A percentile compares a stretch with the other conserved stretches of the same genome.
Evolutionary conservation across 2,113 vertebrate genomes (phyloP).

Genomic region (Labeo catla): DNA sequence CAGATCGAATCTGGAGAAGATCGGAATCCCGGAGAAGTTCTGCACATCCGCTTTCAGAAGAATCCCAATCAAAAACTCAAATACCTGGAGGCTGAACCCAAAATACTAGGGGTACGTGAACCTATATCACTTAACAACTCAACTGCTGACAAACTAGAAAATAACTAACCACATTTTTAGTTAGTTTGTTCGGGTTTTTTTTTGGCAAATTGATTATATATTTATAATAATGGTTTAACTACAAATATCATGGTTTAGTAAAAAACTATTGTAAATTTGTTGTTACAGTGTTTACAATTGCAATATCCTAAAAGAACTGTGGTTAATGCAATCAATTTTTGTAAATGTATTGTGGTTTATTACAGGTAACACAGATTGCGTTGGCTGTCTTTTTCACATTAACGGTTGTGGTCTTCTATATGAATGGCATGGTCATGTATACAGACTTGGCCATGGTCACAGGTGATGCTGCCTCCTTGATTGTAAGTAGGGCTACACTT

Average conservation of each 20-base stretch:
- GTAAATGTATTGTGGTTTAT: not conserved
- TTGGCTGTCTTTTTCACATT: constrained; percentile 59
- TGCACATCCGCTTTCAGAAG: constrained; percentile 71
- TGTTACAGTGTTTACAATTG: not conserved
- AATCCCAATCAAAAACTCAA: constrained; percentile 63
- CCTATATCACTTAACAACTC: not conserved
- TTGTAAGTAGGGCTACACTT: constrained; percentile 62
- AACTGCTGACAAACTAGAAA: too few relatives aligned
- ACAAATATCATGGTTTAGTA: not conserved
- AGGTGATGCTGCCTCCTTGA: not conserved
- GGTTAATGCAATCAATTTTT: not conserved
- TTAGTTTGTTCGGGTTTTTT: too few relatives aligned
- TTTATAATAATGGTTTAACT: too few relatives aligned
- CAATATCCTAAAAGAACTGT: not conserved
- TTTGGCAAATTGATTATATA: too few relatives aligned
- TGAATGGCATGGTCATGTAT: accelerated
- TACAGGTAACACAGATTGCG: constrained; percentile 72
- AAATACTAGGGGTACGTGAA: constrained; percentile 70
- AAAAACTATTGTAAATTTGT: not conserved
- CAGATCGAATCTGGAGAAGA: not conserved
- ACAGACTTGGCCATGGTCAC: not conserved
- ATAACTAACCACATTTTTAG: too few relatives aligned
- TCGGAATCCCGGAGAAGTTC: constrained; percentile 54
- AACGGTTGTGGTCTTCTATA: not conserved
- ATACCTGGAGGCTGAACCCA: constrained; percentile 76